These are phyloP conservation scores for Nyctereutes procyonoides DNA, from an alignment of 2,113 vertebrate genomes.

Conservation along the genomic window DNA sequence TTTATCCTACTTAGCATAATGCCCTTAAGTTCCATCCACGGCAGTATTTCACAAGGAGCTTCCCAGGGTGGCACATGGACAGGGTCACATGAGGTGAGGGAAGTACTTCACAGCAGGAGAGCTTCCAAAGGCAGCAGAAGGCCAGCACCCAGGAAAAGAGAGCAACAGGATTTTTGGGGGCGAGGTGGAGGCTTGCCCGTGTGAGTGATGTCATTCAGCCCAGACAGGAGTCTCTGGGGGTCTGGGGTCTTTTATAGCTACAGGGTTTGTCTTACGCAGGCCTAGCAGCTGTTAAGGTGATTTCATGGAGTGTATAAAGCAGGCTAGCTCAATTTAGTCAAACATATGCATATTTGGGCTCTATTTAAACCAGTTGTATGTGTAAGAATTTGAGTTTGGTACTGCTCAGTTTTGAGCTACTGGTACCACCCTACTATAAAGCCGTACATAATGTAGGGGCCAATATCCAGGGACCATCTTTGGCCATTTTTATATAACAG, in stretches of 20 bases:
- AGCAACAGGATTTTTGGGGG: neutral
- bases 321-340: neutral
- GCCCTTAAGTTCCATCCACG: neutral
- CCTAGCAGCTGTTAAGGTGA: neutral
- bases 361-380: neutral
- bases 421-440: neutral
- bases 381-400: neutral
- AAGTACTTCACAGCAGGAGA: neutral
- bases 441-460: neutral
- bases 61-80: neutral
- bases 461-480: neutral
- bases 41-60: neutral
- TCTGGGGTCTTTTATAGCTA: neutral
- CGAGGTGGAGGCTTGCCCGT: rapidly evolving
- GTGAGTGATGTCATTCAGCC: neutral
- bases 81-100: neutral
- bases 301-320: neutral
- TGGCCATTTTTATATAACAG: neutral
- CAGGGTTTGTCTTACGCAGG: neutral
- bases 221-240: neutral
- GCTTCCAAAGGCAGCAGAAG: neutral
- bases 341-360: neutral
- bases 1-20: neutral
- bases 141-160: neutral
- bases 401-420: neutral